phyloP scores from a whole-genome alignment of 2,888 invertebrate species.

The Agriopis aurantiaria region DNA sequence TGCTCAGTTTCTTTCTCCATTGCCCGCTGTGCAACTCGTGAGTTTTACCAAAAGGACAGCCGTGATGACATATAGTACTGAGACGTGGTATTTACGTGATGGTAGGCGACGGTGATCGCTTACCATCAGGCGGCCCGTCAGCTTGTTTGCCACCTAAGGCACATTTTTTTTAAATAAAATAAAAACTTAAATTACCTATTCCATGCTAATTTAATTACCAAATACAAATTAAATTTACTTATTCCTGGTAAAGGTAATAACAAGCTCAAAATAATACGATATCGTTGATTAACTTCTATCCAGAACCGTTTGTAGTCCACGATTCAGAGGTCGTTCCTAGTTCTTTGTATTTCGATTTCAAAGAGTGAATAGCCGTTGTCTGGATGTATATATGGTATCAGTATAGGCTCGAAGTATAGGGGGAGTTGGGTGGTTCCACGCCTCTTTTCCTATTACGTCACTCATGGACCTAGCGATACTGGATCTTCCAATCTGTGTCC shows the following conservation, averaged over 20 bases:
- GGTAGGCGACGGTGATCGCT: too few species aligned
- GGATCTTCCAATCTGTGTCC: too few species aligned
- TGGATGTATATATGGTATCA: constrained; percentile 26
- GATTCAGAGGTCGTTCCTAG: constrained; percentile 18
- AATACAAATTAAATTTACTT: not conserved
- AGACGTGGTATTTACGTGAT: too few species aligned
- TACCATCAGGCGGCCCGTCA: too few species aligned
- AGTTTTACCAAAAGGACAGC: too few species aligned
- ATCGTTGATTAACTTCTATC: constrained; percentile 7
- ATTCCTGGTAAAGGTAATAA: not conserved
- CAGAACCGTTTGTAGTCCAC: not conserved
- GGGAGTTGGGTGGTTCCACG: not conserved
- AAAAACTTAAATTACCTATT: too few species aligned
- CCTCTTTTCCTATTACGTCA: constrained; percentile 33
- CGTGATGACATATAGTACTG: too few species aligned
- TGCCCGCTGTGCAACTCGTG: too few species aligned
- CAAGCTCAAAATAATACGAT: not conserved
- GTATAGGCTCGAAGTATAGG: constrained; percentile 13
- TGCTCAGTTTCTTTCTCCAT: too few species aligned
- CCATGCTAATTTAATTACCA: too few species aligned
- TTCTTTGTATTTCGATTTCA: constrained; percentile 33
- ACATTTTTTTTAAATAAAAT: too few species aligned
- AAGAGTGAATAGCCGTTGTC: constrained; percentile 25
- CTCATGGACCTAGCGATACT: constrained; percentile 11
- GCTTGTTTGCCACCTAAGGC: too few species aligned